Evolutionary conservation across 2,113 vertebrate genomes (phyloP).

Genomic region (Oxyura jamaicensis): DNA sequence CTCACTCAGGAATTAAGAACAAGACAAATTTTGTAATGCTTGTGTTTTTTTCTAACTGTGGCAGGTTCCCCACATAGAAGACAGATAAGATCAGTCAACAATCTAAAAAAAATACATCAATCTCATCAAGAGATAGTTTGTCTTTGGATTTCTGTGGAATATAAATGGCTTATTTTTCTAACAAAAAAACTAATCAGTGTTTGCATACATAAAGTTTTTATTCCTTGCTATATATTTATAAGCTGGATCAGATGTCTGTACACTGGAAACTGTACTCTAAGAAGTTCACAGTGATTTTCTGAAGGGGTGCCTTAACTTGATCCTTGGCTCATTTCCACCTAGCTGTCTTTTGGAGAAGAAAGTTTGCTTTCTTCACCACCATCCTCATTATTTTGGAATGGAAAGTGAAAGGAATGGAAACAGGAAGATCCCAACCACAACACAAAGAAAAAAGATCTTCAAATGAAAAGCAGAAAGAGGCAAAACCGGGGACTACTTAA

Average conservation of each 20-base stretch:
- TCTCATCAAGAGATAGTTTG: background rate
- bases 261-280: background rate
- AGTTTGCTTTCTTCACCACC: background rate
- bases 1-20: background rate
- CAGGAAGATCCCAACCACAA: slow-evolving; percentile 32
- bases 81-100: background rate
- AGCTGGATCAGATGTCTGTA: background rate
- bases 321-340: background rate
- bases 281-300: background rate
- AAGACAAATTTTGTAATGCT: background rate
- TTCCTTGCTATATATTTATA: background rate
- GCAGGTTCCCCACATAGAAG: background rate
- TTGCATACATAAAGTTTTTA: background rate
- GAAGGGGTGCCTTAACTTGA: background rate
- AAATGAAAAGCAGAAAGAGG: slow-evolving; percentile 39
- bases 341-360: background rate
- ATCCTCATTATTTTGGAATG: background rate
- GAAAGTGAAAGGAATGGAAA: slow-evolving; percentile 28
- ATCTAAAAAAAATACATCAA: background rate
- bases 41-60: background rate
- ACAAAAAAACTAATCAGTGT: background rate
- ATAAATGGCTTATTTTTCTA: background rate
- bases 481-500: background rate
- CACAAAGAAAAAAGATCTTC: background rate
- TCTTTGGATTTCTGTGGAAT: background rate